Base-by-base conservation (phyloP, 2,888 invertebrate species). In the Pedicia rivosa region DNA sequence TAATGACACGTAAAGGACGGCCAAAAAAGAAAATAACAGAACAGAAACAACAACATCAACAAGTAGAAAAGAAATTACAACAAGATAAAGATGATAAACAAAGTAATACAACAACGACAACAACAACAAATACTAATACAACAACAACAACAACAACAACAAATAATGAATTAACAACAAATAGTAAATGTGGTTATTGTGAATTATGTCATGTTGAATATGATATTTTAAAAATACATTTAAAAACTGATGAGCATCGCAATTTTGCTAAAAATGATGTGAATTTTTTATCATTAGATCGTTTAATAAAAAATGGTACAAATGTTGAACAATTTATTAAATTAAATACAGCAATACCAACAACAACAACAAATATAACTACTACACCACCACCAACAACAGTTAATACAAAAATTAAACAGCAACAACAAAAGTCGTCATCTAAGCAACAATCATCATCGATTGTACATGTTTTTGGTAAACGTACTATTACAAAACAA, bases 141-240 rank as follows among this genome's bases (percentile, higher is more conserved):
- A 54, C 37, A 55, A 56, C 25, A 7, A 26, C 26, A 5, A 19
- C 40, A 7, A 40, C 41, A 34, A 15, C 32, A 3, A 35, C 31
- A n/a, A 41, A 42, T 28, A 40, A 35, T 2, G 36, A 36, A 9
- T 36, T 34, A 1, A 42, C 44, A 7, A 41, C 43, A 8, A 49
- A 57, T 2, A 55, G 51, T 20, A 57, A 60, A 3, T 69, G 68
- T 29, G 83, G 83, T 13, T 82, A 78, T 52, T 83, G 82, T 63
- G 81, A 83, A 62, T 77, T 84, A 57, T 84, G 84, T 57, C 78
- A 77, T 52, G 62, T 72, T 34, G 78, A 79, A 49, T 84, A 80
- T 57, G 68, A 67, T 40, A 76, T 74, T 50, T 64, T 79, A 10
- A 68, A 70, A 12, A 67, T 75, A 43, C 84, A 84, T 52, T 63